phyloP scores from a whole-genome alignment of 2,888 invertebrate genomes.

The Mythimna ferrago region DNA sequence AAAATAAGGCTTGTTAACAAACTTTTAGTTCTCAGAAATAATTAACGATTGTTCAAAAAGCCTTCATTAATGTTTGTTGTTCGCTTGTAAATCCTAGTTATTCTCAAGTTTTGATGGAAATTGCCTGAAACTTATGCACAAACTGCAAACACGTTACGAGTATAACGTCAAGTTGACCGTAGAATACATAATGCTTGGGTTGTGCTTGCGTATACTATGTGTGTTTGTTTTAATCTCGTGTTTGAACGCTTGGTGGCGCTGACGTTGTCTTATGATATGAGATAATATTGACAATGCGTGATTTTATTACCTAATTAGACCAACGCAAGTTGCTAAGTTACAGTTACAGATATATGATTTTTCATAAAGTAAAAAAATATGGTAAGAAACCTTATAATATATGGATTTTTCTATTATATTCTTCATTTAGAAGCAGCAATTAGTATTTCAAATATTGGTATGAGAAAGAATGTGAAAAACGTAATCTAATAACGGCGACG shows the following conservation, averaged over 20 bases:
- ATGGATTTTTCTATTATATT: too few species aligned
- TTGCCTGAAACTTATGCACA: constrained; percentile 52
- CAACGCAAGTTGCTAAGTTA: too few species aligned
- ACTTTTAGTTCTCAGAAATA: constrained; percentile 8
- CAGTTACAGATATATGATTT: too few species aligned
- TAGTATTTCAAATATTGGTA: too few species aligned
- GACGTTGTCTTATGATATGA: too few species aligned
- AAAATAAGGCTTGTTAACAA: constrained; percentile 8
- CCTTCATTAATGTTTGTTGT: constrained; percentile 52
- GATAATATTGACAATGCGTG: too few species aligned
- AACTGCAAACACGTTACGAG: constrained; percentile 52
- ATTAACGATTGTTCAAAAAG: constrained; percentile 1
- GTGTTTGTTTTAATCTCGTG: constrained; percentile 1
- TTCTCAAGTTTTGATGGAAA: constrained; percentile 53
- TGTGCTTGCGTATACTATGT: constrained; percentile 8
- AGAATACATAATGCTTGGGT: constrained; percentile 52
- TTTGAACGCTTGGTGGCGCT: background rate
- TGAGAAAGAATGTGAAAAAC: too few species aligned
- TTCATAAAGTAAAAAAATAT: too few species aligned
- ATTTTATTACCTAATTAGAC: too few species aligned
- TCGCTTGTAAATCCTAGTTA: constrained; percentile 56
- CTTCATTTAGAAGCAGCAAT: too few species aligned
- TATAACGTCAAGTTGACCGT: constrained; percentile 52
- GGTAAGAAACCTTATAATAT: too few species aligned
- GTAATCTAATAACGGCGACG: too few species aligned